A percentile compares a stretch with the other conserved stretches of the same genome.
These are phyloP conservation scores for Tricholauxania praeusta DNA, from an alignment of 2,888 invertebrate species.

Conservation along the genomic window DNA sequence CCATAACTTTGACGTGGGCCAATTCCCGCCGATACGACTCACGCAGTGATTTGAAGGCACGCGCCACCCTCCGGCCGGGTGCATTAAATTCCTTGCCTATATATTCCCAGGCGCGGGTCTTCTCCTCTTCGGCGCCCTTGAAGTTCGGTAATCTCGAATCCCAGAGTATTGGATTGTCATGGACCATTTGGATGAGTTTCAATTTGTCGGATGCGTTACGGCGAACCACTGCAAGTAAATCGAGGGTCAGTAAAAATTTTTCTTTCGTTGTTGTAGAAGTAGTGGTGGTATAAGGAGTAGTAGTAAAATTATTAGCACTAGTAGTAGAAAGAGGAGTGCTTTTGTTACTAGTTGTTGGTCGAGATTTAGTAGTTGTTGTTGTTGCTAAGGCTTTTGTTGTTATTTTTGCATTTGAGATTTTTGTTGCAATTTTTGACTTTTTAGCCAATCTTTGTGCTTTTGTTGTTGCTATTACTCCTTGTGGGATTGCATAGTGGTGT, in stretches of 20 bases:
- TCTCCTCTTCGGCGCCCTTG: conserved; percentile 66
- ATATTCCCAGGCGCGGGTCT: conserved; percentile 64
- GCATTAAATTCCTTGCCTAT: conserved; percentile 65
- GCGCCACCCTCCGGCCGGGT: conserved; percentile 64
- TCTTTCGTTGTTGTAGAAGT: conserved; percentile 48
- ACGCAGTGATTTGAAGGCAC: conserved; percentile 64
- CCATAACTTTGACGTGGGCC: conserved; percentile 65
- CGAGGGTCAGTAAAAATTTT: conserved; percentile 53
- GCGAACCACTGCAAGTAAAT: conserved; percentile 63
- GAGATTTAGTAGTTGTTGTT: not conserved
- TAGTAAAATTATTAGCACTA: not conserved
- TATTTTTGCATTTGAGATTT: conserved; percentile 13
- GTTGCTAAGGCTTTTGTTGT: conserved; percentile 17
- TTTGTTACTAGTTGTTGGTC: conserved; percentile 16
- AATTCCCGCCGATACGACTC: conserved; percentile 65
- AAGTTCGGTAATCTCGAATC: conserved; percentile 65
- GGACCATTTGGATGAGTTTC: conserved; percentile 66
- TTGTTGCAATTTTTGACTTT: conserved; percentile 31
- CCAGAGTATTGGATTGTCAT: conserved; percentile 65
- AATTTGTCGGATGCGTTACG: conserved; percentile 66
- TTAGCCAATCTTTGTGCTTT: conserved; percentile 7
- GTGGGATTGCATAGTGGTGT: not conserved
- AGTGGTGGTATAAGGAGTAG: conserved; percentile 34
- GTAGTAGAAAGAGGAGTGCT: conserved; percentile 8
- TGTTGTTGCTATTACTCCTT: not conserved